Percentiles rank a stretch among this genome's conserved stretches.
phyloP scores from a whole-genome alignment of 1,140 invertebrate genomes.

The Trichonephila clavipes region DNA sequence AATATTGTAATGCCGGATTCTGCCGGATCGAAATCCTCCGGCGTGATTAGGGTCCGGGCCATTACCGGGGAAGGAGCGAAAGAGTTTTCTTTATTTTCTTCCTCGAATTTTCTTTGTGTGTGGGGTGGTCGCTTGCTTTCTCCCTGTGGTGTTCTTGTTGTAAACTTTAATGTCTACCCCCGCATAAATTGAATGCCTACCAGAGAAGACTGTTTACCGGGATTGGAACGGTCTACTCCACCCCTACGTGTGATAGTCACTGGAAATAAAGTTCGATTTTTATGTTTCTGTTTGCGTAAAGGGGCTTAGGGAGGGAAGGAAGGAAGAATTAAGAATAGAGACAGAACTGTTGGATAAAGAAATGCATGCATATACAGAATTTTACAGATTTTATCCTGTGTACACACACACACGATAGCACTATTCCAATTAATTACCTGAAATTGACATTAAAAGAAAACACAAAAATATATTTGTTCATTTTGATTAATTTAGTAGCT shows the following conservation, averaged over 20 bases:
- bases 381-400: too few species aligned
- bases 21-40: constrained; percentile 57
- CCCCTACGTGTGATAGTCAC: neutral
- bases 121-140: neutral
- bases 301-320: too few species aligned
- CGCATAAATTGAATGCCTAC: constrained; percentile 71
- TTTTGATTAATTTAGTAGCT: too few species aligned
- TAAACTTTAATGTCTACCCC: constrained; percentile 76
- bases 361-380: neutral
- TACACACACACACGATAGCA: too few species aligned
- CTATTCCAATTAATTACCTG: too few species aligned
- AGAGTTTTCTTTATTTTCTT: constrained; percentile 13
- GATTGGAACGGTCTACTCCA: neutral
- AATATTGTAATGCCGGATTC: constrained; percentile 76
- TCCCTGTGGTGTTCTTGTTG: constrained; percentile 57
- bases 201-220: constrained; percentile 34
- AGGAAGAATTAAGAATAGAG: too few species aligned
- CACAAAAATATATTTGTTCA: too few species aligned
- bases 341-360: neutral
- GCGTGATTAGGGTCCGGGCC: constrained; percentile 70
- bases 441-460: too few species aligned
- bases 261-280: constrained; percentile 58
- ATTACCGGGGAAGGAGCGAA: constrained; percentile 48
- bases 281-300: neutral
- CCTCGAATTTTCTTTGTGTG: constrained; percentile 17